Conservation (phyloP, 2,797 vertebrate species). For the Xerus rutilus region DNA sequence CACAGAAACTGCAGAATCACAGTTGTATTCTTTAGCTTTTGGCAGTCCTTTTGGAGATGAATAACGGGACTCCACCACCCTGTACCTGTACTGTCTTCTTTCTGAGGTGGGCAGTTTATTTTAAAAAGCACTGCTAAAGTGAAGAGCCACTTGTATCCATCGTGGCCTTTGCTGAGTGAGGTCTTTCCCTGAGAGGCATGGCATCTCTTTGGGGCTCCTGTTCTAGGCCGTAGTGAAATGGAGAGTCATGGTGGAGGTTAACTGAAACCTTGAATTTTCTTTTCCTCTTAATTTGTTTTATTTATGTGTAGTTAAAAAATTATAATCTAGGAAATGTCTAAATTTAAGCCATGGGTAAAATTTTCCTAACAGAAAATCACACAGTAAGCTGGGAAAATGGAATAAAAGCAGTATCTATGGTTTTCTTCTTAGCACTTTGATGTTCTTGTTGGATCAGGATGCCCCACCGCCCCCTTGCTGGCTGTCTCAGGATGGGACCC, state of each 20-base stretch:
- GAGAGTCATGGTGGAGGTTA: accelerated
- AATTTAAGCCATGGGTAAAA: background rate
- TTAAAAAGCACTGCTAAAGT: background rate
- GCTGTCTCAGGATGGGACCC: accelerated
- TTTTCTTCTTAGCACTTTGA: background rate
- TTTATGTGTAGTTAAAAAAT: background rate
- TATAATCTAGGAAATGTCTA: background rate
- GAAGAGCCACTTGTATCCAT: background rate
- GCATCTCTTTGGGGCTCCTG: background rate
- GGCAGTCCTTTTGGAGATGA: background rate
- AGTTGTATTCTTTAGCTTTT: background rate
- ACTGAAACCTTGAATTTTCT: background rate
- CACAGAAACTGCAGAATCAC: background rate
- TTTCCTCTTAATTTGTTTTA: background rate
- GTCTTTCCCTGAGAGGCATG: accelerated
- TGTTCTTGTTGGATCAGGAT: accelerated
- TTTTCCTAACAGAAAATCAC: background rate
- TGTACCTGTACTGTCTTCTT: background rate
- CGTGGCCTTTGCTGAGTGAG: accelerated
- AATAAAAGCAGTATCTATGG: background rate
- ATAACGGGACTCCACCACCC: accelerated
- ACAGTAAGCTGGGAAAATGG: background rate
- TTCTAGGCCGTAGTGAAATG: accelerated
- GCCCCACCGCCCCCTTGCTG: background rate
- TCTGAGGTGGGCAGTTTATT: background rate